Evolutionary conservation across 2,888 invertebrate species (phyloP), one percentile per base, ranked within the genome.

Genomic region (Drosophila vallismaia): DNA sequence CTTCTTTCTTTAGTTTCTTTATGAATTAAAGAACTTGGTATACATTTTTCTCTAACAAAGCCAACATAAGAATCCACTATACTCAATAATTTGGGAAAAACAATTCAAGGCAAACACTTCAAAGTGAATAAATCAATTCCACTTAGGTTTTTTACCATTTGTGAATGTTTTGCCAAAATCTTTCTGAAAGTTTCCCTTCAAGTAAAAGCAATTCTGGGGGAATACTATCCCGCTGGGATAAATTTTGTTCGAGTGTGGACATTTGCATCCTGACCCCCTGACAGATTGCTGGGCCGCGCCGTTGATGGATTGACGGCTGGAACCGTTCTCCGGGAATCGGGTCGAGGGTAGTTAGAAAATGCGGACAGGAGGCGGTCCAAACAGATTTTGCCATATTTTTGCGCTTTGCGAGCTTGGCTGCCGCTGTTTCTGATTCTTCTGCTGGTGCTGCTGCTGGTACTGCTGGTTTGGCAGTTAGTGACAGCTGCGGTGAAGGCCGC

Each of bases 301-400:
- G 70, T 70, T 83, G 82, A 82, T 82, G 83, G 86, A 83, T 83
- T 86, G 79, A 71, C 71, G 77, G 50, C 69, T 74, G 73, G 68
- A 40, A 19, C 19, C 19, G 19, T 19, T 66, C 71, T 64, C 64
- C 69, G 64, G 81, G 81, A 84, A 26, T 50, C 12, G 49, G 42
- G 12, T 57, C 36, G 36, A 10, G 33, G 33, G 14, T 44, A 29
- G 36, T 24, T 29, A 14, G 28, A 26, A 14, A 58, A 28, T 68
- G 53, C 46, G 50, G 54, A 53, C 50, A 52, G 31, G 36, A 29
- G 29, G 8, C 19, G 45, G n/a, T 60, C 40, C 49, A 36, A 57
- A 63, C 74, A 66, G 74, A 71, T 77, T 80, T 78, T 46, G 58
- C 52, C 64, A 75, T 79, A 76, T 73, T 60, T 71, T 49, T 71